Evolutionary conservation across 2,113 vertebrate species (phyloP), one percentile per base, ranked within the genome.

Genomic region (Anser cygnoides): DNA sequence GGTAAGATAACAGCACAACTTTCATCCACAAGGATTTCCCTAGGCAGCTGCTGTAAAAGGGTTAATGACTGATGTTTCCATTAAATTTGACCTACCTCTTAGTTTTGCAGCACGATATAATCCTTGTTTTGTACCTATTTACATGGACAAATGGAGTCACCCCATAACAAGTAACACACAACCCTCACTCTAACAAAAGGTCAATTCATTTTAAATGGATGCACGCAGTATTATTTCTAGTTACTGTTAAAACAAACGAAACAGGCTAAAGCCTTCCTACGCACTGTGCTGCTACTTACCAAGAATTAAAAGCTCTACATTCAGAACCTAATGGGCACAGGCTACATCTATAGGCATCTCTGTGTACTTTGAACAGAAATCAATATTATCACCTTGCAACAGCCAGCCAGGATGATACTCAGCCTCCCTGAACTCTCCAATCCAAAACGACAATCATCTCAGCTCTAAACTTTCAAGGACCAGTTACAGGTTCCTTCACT

Each of bases 51-150:
- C 87, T 90, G 85, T 62, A 90, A 97, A 98, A 98, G 98, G 97
- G 97, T 98, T 98, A 98, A 98, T 87, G 92, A 90, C 96, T 95
- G 95, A 95, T 97, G 87, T 90, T 97, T 97, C 97, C 97, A 97
- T 97, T 97, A 97, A 96, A 95, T 90, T 92, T 96, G 94, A 97
- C 97, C 97, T 87, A 79, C 93, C 97, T 97, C 97, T 95, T 96
- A 93, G 96, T 95, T 97, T 90, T 74, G 85, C 95, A 63, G 94
- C 91, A 91, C 70, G 87, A 95, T 61, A 87, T 71, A 90, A 97
- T 87, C 94, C 94, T 78, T 71, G 94, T 77, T 97, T 93, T 94
- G 96, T 91, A 85, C 87, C 93, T 95, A 96, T 96, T 95, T 97
- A 90, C 96, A 83, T 66, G 96, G 97, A 89, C 95, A 96, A 97